Percentiles rank a stretch among this genome's conserved stretches.
phyloP scores from a whole-genome alignment of 2,113 vertebrate genomes.

The human region GRCh38 chrX:93463001-93463500 shows the following conservation, averaged over 20 bases:
- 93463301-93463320: constrained; percentile 40
- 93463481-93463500: background rate
- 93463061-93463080: background rate
- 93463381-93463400: constrained; percentile 47
- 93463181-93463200: background rate
- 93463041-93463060: background rate
- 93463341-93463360: constrained; percentile 24
- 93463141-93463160: background rate
- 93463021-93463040: background rate
- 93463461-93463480: background rate
- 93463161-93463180: background rate
- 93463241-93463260: background rate
- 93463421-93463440: constrained; percentile 43
- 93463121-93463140: background rate
- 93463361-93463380: background rate
- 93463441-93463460: constrained; percentile 53
- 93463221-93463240: constrained; percentile 25
- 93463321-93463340: constrained; percentile 60
- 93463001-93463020: background rate
- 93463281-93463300: background rate
- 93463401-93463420: background rate
- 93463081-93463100: background rate
- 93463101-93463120: background rate
- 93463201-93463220: constrained; percentile 3
- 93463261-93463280: background rate